A percentile compares a stretch with the other conserved stretches of the same genome.
phyloP scores from a whole-genome alignment of 2,888 invertebrate species.

The Meandrusa payeni region DNA sequence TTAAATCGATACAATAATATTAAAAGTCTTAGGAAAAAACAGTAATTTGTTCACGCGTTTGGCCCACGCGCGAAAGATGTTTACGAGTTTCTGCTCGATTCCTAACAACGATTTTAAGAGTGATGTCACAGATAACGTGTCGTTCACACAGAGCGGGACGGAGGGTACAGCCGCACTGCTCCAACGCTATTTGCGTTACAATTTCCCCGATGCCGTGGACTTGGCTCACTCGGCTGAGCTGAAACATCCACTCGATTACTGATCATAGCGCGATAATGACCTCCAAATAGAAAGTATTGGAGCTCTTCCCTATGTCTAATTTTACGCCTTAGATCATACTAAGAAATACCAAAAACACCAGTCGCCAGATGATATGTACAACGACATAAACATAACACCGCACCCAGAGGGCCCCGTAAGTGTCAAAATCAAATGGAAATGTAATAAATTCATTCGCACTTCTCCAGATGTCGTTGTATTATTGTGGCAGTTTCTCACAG shows the following conservation, averaged over 20 bases:
- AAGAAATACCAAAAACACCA: constrained; percentile 9
- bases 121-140: constrained; percentile 71
- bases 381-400: too few relatives aligned
- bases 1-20: too few relatives aligned
- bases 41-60: too few relatives aligned
- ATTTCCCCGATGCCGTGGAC: constrained; percentile 52
- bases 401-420: too few relatives aligned
- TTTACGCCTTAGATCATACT: constrained; percentile 15
- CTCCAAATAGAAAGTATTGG: constrained; percentile 21
- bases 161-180: constrained; percentile 36
- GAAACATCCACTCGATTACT: constrained; percentile 6
- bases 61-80: neutral
- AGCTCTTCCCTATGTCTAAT: constrained; percentile 14
- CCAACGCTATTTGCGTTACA: constrained; percentile 60
- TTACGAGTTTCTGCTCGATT: neutral
- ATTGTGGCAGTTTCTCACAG: too few relatives aligned
- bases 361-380: too few relatives aligned
- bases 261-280: constrained; percentile 23
- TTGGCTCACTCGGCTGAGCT: constrained; percentile 31
- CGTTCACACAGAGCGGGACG: constrained; percentile 65
- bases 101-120: constrained; percentile 35
- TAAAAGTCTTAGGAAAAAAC: too few relatives aligned
- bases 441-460: too few relatives aligned
- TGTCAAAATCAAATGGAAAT: too few relatives aligned
- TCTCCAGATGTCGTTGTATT: too few relatives aligned